phyloP scores from a whole-genome alignment of 53 echinoderm and acorn worm genomes.

The Hippasteria phrygiana region DNA sequence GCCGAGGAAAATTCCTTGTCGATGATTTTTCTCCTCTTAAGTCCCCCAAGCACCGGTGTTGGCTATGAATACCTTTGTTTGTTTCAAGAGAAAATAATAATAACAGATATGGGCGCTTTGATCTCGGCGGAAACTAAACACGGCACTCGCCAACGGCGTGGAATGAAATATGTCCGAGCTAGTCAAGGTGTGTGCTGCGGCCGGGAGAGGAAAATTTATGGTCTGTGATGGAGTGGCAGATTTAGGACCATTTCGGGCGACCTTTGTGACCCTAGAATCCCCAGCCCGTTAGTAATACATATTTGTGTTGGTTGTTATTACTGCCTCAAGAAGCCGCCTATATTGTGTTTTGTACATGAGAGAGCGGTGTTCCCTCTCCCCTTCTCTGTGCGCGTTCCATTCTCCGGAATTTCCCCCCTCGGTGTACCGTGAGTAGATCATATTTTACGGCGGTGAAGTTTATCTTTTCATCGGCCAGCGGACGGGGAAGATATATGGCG shows the following conservation, averaged over 20 bases:
- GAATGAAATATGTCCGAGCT: conserved; percentile 50
- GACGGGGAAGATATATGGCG: conserved; percentile 43
- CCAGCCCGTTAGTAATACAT: conserved; percentile 47
- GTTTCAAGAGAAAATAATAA: conserved; percentile 56
- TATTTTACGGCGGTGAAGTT: conserved; percentile 57
- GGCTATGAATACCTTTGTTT: conserved; percentile 51
- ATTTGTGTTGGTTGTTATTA: conserved; percentile 58
- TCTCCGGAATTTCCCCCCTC: conserved; percentile 37
- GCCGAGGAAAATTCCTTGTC: not conserved
- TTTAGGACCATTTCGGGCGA: conserved; percentile 25
- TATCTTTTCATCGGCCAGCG: conserved; percentile 53
- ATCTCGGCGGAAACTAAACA: conserved; percentile 56
- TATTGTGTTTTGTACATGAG: not conserved
- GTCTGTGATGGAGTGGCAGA: conserved; percentile 16
- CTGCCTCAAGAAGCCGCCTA: conserved; percentile 7
- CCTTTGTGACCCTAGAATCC: conserved; percentile 6
- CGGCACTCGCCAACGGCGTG: conserved; percentile 47
- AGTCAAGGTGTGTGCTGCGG: conserved; percentile 40
- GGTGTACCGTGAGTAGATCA: conserved; percentile 14
- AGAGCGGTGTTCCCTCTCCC: not conserved
- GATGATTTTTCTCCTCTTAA: not conserved
- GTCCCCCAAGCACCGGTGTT: not conserved
- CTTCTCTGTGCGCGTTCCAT: not conserved
- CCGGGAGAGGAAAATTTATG: conserved; percentile 19
- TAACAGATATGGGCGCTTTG: conserved; percentile 48